Base-by-base conservation (phyloP, 2,113 vertebrate species). In the Eurypyga helias region DNA sequence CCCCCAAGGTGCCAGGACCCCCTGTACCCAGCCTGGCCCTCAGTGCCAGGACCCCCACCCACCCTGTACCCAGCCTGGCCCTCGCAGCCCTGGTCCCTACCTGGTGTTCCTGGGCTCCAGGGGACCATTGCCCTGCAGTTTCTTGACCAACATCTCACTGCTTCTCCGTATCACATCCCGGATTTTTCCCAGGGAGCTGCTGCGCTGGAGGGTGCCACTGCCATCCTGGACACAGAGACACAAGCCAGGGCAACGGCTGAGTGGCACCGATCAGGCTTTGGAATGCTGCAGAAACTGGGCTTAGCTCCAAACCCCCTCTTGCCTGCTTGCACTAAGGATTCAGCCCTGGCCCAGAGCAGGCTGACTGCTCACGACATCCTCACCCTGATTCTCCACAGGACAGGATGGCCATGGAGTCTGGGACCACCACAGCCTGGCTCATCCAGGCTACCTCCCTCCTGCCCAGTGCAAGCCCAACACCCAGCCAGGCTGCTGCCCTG, bases 111-210 rank as follows among this genome's bases (percentile, higher is more conserved):
- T 99, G 31, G 98, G 98, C 46, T 99, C 98, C 61, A 98, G 98
- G 9, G 99, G 99, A 15, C 98, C 98, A 2, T 98, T 99, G 57
- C 99, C 99, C 96, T 99, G 99, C 81, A 99, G 98, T 79, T 99
- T 99, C 98, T 99, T 99, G 96, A 99, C 99, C 96, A 99, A 95
- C 97, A 99, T 97, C 95, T 99, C 99, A 12, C 99, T 99, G 98
- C 99, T 99, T 93, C 99, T 98, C 13, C 99, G 98, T 31, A 99
- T 94, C 34, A 99, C 99, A 16, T 99, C 99, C 45, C 99, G 97
- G 90, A 99, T 98, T 96, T 98, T 99, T 55, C 99, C 99, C 83
- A 99, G 96, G 58, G 99, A 99, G 78, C 99, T 99, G 31, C 99
- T 99, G 87, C 99, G 99, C 92, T 99, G 98, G 23, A 99, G 98